A percentile compares a stretch with the other conserved stretches of the same genome.
These are phyloP conservation scores for Brachycybe producta DNA, from an alignment of 2,888 invertebrate genomes.

Conservation along the genomic window DNA sequence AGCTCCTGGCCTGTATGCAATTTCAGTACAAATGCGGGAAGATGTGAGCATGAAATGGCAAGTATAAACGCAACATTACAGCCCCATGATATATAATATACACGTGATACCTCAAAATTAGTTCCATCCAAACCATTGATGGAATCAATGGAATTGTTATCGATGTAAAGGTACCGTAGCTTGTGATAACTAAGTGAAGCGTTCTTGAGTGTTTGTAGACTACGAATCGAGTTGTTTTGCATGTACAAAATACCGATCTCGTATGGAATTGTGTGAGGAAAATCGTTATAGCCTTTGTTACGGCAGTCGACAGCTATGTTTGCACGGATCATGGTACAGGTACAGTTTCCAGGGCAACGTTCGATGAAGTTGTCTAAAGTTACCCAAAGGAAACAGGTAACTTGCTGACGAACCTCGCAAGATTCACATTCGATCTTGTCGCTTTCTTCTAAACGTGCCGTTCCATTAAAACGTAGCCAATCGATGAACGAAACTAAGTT, in stretches of 20 bases:
- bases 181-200: constrained; percentile 6
- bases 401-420: background rate
- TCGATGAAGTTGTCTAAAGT: constrained; percentile 9
- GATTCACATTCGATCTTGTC: background rate
- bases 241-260: constrained; percentile 1
- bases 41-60: too few species aligned
- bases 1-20: too few species aligned
- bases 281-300: background rate
- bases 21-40: too few species aligned
- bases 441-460: background rate
- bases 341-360: constrained; percentile 2
- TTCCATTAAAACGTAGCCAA: background rate
- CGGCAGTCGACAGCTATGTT: background rate
- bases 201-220: constrained; percentile 1
- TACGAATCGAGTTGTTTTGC: constrained; percentile 10
- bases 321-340: background rate
- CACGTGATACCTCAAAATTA: too few species aligned
- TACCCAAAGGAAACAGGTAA: background rate
- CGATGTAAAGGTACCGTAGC: constrained; percentile 6
- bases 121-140: constrained; percentile 6
- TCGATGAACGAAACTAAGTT: constrained; percentile 5
- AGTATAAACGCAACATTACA: too few species aligned
- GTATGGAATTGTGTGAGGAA: background rate
- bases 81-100: too few species aligned
- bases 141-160: constrained; percentile 11